These are phyloP conservation scores for Caenorhabditis macrosperma DNA, from an alignment of 2,888 invertebrate species.

Conservation along the genomic window DNA sequence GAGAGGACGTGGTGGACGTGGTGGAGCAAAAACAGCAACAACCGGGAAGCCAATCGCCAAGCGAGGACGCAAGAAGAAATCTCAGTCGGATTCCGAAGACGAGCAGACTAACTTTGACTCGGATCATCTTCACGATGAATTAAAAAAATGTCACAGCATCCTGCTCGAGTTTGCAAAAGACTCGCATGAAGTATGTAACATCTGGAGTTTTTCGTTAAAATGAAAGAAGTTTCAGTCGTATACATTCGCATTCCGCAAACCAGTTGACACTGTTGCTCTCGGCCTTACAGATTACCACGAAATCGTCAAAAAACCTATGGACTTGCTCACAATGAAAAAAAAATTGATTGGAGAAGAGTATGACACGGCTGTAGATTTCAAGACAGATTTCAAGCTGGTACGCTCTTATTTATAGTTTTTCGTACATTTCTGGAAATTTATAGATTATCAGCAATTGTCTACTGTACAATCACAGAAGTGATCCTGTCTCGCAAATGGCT, in stretches of 20 bases:
- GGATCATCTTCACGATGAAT: constrained; percentile 25
- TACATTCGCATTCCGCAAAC: constrained; percentile 91
- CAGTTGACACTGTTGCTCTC: constrained; percentile 94
- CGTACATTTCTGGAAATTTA: not conserved
- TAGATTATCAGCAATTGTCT: constrained; percentile 85
- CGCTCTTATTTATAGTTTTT: not conserved
- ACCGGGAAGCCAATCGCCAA: constrained; percentile 24
- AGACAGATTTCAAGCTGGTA: constrained; percentile 84
- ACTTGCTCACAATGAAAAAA: constrained; percentile 94
- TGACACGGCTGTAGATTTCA: constrained; percentile 91
- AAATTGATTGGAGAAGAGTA: constrained; percentile 91
- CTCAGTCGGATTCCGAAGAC: constrained; percentile 38
- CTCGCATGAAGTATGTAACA: not conserved
- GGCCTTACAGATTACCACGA: constrained; percentile 96
- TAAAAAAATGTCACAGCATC: constrained; percentile 24
- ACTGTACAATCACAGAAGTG: constrained; percentile 71
- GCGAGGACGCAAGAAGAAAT: constrained; percentile 27
- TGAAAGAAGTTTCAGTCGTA: constrained; percentile 12
- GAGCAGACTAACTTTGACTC: constrained; percentile 6
- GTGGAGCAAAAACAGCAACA: not conserved
- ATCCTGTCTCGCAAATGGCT: constrained; percentile 57
- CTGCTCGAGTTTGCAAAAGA: constrained; percentile 25
- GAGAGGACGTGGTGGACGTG: constrained; percentile 8
- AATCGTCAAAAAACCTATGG: constrained; percentile 99
- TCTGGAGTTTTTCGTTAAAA: not conserved